Evolutionary conservation across 2,888 invertebrate genomes (phyloP), one percentile per base, ranked within the genome.

Genomic region (Conchocele bisecta): DNA sequence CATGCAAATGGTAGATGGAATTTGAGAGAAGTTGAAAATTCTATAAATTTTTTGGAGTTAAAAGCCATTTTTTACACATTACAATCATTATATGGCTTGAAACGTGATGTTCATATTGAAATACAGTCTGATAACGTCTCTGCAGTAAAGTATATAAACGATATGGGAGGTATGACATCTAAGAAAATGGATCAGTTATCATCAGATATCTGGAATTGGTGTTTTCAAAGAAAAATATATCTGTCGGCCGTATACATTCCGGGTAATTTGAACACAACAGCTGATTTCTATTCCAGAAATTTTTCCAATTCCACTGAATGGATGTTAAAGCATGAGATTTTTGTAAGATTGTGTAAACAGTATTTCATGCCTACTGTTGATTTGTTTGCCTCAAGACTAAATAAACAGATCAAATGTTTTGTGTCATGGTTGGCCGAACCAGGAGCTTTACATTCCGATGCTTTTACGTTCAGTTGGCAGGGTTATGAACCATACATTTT

Each of bases 401-500:
- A 57, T 11, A 20, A 39, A 24, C 57, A 57, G 28, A 20, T 57
- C 13, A 13, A 22, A 26, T 1, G 20, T 3, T 54, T 17, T 24
- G 42, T 57, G n/a, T 57, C 57, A 41, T 44, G 42, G 57, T 57
- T 22, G n/a, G 15, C 24, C 13, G 57, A 57, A 39, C 57, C 42
- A 15, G 37, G 28, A 9, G 26, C 20, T 41, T 20, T 57, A 24
- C 24, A 37, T n/a, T 24, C 24, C 26, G 42, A 57, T 41, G 42
- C 57, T 4, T 57, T 57, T 26, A 24, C 42, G 26, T 28, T 57
- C 28, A 24, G 24, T 17, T 54, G 54, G 54, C 11, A 22, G 5
- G 35, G 37, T 13, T 54, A 24, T 42, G 20, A 41, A 15, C 57
- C 57, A 41, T 42, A 41, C n/a, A 42, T 57, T 24, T 41, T 41